phyloP scores from a whole-genome alignment of 2,113 vertebrate genomes.

The Corythornis cristatus region DNA sequence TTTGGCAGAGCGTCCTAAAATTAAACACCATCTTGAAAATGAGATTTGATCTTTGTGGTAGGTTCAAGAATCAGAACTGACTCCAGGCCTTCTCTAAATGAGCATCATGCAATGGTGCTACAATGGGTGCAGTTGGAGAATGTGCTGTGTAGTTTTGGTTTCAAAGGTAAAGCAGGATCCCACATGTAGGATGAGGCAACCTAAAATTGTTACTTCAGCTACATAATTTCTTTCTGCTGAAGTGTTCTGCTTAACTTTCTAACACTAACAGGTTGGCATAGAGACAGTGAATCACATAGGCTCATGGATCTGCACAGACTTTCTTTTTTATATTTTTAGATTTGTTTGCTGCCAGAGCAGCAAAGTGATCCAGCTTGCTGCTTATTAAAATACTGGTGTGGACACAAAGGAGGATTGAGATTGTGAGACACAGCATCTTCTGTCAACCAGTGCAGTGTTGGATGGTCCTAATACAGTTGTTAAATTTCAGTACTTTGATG shows the following conservation, averaged over 20 bases:
- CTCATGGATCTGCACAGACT: not conserved
- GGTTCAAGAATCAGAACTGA: not conserved
- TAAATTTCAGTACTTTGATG: not conserved
- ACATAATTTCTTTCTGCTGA: not conserved
- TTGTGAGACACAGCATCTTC: not conserved
- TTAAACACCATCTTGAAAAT: not conserved
- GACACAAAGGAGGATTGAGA: not conserved
- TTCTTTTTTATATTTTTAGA: not conserved
- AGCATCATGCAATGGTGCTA: not conserved
- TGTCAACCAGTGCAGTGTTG: not conserved
- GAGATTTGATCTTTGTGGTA: not conserved
- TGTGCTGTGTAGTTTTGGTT: not conserved
- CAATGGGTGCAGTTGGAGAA: rapidly evolving
- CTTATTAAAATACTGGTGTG: not conserved
- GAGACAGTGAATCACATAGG: not conserved
- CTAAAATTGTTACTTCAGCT: not conserved
- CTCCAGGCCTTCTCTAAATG: not conserved
- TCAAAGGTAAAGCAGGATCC: not conserved
- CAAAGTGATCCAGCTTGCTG: not conserved
- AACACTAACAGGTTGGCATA: rapidly evolving
- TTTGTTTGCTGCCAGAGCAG: not conserved
- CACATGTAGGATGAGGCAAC: not conserved
- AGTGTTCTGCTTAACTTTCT: not conserved
- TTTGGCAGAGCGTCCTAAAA: not conserved
- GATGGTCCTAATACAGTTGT: not conserved